Conservation (phyloP, 2,797 vertebrate species). For the Danio kyathit region DNA sequence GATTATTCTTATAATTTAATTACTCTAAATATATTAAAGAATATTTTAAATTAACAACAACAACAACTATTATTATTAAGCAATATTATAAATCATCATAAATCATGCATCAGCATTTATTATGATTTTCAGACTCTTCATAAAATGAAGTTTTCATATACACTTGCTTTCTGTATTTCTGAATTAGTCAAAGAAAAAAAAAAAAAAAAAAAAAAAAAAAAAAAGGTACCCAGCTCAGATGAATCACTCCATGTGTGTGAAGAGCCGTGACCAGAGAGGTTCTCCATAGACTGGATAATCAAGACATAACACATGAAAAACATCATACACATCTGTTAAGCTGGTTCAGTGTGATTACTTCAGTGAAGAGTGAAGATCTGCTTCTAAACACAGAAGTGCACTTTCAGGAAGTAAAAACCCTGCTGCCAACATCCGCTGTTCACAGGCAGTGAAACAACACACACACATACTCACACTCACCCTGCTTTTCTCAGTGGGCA, state of each 20-base stretch:
- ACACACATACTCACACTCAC: conserved; percentile 75
- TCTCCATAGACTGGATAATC: conserved; percentile 88
- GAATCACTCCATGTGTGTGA: conserved; percentile 74
- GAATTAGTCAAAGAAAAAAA: background rate
- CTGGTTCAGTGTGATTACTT: background rate
- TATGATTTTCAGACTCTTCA: too few relatives aligned
- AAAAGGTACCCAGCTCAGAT: conserved; percentile 77
- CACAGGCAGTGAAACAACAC: background rate
- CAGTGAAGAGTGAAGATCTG: background rate
- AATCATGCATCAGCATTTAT: too few relatives aligned
- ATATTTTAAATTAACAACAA: too few relatives aligned
- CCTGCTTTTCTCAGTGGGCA: conserved; percentile 91
- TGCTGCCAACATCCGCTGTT: conserved; percentile 30
- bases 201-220: background rate
- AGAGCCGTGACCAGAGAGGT: conserved; percentile 80
- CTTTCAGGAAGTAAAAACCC: conserved; percentile 52
- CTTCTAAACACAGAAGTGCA: conserved; percentile 11
- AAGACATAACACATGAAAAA: conserved; percentile 44
- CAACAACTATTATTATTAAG: too few relatives aligned
- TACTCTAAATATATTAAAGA: too few relatives aligned
- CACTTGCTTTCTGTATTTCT: background rate
- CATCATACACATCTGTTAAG: too few relatives aligned
- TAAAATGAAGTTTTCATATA: too few relatives aligned
- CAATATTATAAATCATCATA: too few relatives aligned
- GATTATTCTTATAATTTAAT: too few relatives aligned